These are phyloP conservation scores for Alaudala cheleensis DNA, from an alignment of 2,113 vertebrate species.

Conservation along the genomic window DNA sequence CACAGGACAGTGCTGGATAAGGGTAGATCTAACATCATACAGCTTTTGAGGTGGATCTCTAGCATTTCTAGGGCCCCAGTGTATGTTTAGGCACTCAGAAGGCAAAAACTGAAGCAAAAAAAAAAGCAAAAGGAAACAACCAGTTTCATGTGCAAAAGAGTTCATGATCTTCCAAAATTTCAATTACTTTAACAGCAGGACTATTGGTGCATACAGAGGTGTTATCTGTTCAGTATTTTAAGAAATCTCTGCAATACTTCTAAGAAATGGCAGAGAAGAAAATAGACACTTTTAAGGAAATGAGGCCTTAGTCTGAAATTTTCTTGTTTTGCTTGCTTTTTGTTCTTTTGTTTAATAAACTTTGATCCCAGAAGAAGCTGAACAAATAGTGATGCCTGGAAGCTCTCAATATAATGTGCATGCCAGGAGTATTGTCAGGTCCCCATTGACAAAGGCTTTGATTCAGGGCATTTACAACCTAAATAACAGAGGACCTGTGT, in stretches of 20 bases:
- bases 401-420: not conserved
- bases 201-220: not conserved
- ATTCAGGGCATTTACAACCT: not conserved
- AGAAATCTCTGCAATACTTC: not conserved
- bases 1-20: not conserved
- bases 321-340: not conserved
- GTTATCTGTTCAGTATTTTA: not conserved
- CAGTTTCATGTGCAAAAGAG: not conserved
- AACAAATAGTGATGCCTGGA: slow-evolving; percentile 2
- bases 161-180: not conserved
- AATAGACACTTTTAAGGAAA: not conserved
- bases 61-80: not conserved
- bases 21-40: not conserved
- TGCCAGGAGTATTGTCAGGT: not conserved
- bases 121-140: not conserved
- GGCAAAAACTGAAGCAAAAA: not conserved
- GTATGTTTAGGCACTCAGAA: not conserved
- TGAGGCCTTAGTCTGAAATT: not conserved
- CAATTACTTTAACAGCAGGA: not conserved
- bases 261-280: not conserved
- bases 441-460: not conserved
- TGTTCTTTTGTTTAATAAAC: slow-evolving; percentile 1
- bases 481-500: not conserved
- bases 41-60: not conserved
- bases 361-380: not conserved